A percentile compares a stretch with the other conserved stretches of the same genome.
Conservation (phyloP, 1,140 invertebrate genomes). For the Sycobia sp. region DNA sequence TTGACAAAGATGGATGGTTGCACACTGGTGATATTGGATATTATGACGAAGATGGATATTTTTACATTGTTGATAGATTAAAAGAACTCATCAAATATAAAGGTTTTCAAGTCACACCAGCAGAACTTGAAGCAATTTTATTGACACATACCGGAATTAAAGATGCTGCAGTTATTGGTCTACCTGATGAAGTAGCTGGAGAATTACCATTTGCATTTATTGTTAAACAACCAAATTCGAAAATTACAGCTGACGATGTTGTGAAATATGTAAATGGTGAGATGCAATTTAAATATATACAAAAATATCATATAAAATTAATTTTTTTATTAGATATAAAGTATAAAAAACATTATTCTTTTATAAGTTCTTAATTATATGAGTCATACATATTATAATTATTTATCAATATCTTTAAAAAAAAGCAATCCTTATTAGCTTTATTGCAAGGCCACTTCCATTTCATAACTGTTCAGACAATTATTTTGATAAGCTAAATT, state of each 20-base stretch:
- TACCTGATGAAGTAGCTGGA: constrained; percentile 68
- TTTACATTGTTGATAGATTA: constrained; percentile 74
- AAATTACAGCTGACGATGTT: constrained; percentile 61
- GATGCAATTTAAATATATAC: background rate
- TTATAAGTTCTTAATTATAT: background rate
- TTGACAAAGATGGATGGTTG: constrained; percentile 70
- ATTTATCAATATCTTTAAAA: no score
- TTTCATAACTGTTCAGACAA: no score
- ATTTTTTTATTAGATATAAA: no score
- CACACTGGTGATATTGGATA: constrained; percentile 76
- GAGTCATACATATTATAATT: background rate
- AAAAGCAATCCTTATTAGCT: no score
- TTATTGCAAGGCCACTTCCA: no score
- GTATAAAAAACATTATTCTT: background rate
- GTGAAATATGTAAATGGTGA: constrained; percentile 60
- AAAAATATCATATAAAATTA: background rate
- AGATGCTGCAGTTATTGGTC: constrained; percentile 76
- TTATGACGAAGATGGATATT: constrained; percentile 68
- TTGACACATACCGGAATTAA: constrained; percentile 68
- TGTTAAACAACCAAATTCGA: constrained; percentile 60
- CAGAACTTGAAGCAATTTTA: constrained; percentile 69
- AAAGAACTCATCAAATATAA: constrained; percentile 81
- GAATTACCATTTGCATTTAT: constrained; percentile 76
- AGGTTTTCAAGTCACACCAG: constrained; percentile 62
- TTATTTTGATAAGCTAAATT: no score